phyloP scores from a whole-genome alignment of 2,888 invertebrate genomes.

The Fragum sueziense region DNA sequence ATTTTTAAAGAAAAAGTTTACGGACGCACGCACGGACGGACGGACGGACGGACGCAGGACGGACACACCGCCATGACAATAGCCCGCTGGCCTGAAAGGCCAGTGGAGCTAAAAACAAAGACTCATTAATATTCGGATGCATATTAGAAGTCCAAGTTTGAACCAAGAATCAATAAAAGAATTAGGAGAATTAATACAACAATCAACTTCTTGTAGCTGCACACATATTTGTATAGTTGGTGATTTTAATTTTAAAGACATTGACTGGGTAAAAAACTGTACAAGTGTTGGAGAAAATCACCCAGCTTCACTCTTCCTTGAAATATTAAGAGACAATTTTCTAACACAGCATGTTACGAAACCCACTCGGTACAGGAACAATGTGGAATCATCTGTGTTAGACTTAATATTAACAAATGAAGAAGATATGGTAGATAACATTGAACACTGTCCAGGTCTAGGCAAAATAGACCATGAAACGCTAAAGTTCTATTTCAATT shows the following conservation, averaged over 20 bases:
- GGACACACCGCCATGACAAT: no score
- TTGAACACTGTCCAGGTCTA: neutral
- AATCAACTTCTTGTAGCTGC: neutral
- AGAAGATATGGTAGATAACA: neutral
- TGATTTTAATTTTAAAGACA: no score
- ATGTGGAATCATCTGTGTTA: neutral
- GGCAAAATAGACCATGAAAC: conserved; percentile 8
- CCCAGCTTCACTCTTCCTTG: neutral
- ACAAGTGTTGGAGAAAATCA: neutral
- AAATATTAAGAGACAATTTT: conserved; percentile 6
- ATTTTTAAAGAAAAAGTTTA: no score
- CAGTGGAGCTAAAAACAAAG: neutral
- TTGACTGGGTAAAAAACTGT: no score
- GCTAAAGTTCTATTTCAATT: neutral
- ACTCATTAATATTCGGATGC: neutral
- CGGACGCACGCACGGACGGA: no score
- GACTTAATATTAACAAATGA: no score
- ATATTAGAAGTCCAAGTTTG: neutral
- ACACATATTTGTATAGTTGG: no score
- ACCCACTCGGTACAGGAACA: neutral
- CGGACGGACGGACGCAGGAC: no score
- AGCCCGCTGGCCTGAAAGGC: no score
- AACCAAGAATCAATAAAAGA: neutral
- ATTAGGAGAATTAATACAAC: neutral
- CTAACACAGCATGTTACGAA: conserved; percentile 1